phyloP scores from a whole-genome alignment of 2,888 invertebrate species.

The Drosophila suboccidentalis region DNA sequence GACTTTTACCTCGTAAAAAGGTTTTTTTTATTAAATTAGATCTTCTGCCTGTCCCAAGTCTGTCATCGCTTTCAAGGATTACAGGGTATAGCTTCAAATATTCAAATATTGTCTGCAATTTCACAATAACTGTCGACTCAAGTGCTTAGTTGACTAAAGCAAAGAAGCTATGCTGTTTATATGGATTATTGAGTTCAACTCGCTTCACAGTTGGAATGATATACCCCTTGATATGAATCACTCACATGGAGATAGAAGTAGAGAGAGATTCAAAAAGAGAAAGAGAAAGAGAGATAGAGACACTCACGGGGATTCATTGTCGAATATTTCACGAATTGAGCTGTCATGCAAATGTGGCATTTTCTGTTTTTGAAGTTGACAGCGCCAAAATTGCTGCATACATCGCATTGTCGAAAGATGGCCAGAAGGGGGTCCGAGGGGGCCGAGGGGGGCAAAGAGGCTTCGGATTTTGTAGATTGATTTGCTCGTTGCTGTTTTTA shows the following conservation, averaged over 20 bases:
- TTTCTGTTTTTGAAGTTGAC: slow-evolving; percentile 78
- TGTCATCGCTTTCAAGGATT: not conserved
- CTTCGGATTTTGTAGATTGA: slow-evolving; percentile 48
- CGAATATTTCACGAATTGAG: slow-evolving; percentile 80
- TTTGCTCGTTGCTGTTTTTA: slow-evolving; percentile 23
- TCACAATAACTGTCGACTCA: not conserved
- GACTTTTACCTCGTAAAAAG: no score
- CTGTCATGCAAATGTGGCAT: slow-evolving; percentile 82
- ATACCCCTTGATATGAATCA: slow-evolving; percentile 25
- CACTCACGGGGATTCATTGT: slow-evolving; percentile 30
- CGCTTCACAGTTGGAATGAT: slow-evolving; percentile 18
- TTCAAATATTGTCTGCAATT: not conserved
- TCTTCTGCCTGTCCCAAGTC: no score
- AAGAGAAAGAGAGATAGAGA: not conserved
- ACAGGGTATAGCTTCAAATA: slow-evolving; percentile 1
- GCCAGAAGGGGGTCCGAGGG: not conserved
- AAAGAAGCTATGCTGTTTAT: not conserved
- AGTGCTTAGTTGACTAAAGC: not conserved
- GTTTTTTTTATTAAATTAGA: no score
- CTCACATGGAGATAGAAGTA: not conserved
- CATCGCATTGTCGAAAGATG: slow-evolving; percentile 23
- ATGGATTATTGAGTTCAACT: not conserved
- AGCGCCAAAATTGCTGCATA: slow-evolving; percentile 74
- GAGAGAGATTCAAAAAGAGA: not conserved
- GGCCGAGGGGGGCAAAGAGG: not conserved